Evolutionary conservation across 2,113 vertebrate genomes (phyloP).

Genomic region (Ariopsis seemanni): DNA sequence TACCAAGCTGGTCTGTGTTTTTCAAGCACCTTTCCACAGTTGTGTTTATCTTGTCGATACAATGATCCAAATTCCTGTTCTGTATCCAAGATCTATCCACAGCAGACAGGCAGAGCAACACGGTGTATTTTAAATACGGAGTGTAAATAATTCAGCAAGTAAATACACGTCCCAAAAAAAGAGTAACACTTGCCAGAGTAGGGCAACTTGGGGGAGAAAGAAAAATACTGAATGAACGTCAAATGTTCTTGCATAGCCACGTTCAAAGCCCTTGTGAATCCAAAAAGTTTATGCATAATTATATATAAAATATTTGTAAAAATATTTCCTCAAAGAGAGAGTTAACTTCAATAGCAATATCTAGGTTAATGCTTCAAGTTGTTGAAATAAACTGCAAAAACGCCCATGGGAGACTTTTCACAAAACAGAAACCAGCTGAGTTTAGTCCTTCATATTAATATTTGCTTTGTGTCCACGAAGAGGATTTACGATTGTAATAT

Average conservation of each 20-base stretch:
- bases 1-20: not conserved
- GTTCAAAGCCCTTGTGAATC: constrained; percentile 29
- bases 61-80: not conserved
- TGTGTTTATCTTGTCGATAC: not conserved
- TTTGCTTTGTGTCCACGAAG: constrained; percentile 35
- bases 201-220: not conserved
- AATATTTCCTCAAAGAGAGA: not conserved
- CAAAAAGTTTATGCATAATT: constrained; percentile 12
- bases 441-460: constrained; percentile 68
- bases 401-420: not conserved
- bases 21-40: constrained; percentile 1
- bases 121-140: not conserved
- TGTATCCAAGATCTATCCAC: not conserved
- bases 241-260: not conserved
- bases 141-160: constrained; percentile 8
- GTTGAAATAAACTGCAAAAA: constrained; percentile 10
- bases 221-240: constrained; percentile 37
- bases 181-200: not conserved
- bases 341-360: constrained; percentile 36
- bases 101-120: not conserved
- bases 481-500: constrained; percentile 49
- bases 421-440: constrained; percentile 47
- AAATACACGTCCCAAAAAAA: not conserved
- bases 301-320: constrained; percentile 7
- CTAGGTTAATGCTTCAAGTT: not conserved